Conservation (phyloP, 2,113 vertebrate species). For the Emydura subglobosa region DNA sequence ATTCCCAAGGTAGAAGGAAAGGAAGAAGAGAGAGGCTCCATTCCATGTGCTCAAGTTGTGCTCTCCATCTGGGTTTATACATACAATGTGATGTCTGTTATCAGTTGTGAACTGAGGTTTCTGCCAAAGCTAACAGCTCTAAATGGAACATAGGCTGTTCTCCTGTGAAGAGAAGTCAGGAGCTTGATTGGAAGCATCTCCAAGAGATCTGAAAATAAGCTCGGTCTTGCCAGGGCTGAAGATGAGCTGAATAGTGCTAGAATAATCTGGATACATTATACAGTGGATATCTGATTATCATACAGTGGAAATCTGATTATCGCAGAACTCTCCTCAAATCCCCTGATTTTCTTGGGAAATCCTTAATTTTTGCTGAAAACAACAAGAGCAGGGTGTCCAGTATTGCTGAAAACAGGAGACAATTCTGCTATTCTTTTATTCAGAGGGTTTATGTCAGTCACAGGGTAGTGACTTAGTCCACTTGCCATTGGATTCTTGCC, state of each 20-base stretch:
- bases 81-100: neutral
- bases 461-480: neutral
- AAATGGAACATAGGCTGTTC: neutral
- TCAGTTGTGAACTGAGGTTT: neutral
- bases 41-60: neutral
- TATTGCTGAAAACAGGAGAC: neutral
- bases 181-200: neutral
- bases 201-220: neutral
- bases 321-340: neutral
- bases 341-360: conserved; percentile 8
- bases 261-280: neutral
- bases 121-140: neutral
- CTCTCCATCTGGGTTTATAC: neutral
- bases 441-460: neutral
- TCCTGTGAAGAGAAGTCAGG: neutral
- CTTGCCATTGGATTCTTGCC: neutral
- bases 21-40: neutral
- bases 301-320: neutral
- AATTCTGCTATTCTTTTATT: neutral
- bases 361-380: neutral
- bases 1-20: rapidly evolving
- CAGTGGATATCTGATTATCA: neutral
- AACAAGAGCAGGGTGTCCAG: neutral
- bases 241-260: neutral
- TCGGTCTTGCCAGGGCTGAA: neutral